Conservation (phyloP, 2,113 vertebrate species). For the Alces alces region DNA sequence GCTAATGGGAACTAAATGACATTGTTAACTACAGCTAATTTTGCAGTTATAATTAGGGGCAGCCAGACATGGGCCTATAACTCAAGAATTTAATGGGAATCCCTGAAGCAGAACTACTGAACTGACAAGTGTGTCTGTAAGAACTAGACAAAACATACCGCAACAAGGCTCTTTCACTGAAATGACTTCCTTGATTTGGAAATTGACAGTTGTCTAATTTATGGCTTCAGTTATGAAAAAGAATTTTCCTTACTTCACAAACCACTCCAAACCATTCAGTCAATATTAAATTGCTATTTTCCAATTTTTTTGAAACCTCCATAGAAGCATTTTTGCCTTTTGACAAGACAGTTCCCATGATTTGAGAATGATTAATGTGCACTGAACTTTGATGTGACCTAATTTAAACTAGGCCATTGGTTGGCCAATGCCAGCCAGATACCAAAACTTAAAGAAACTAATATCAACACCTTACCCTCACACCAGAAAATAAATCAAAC, state of each 20-base stretch:
- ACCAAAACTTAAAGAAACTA: neutral
- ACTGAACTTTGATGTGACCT: neutral
- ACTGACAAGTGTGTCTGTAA: conserved; percentile 43
- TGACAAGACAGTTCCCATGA: neutral
- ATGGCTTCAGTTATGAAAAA: neutral
- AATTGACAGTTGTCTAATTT: conserved; percentile 30
- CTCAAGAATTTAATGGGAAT: conserved; percentile 61
- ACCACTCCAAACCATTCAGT: neutral
- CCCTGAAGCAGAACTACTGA: conserved; percentile 56
- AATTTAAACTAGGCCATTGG: neutral
- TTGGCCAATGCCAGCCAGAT: neutral
- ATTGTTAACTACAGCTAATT: conserved; percentile 60
- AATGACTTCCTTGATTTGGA: conserved; percentile 38
- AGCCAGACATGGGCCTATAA: conserved; percentile 43
- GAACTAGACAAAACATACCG: conserved; percentile 29
- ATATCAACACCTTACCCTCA: neutral
- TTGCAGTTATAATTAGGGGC: conserved; percentile 62
- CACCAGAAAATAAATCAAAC: neutral
- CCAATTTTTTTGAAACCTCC: neutral
- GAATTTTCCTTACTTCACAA: neutral
- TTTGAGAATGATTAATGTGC: neutral
- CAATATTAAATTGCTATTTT: conserved; percentile 8
- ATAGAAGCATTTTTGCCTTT: neutral
- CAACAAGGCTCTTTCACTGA: conserved; percentile 12
- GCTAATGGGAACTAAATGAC: conserved; percentile 2